Evolutionary conservation across 2,113 vertebrate genomes (phyloP).

Genomic region (Tiliqua scincoides): DNA sequence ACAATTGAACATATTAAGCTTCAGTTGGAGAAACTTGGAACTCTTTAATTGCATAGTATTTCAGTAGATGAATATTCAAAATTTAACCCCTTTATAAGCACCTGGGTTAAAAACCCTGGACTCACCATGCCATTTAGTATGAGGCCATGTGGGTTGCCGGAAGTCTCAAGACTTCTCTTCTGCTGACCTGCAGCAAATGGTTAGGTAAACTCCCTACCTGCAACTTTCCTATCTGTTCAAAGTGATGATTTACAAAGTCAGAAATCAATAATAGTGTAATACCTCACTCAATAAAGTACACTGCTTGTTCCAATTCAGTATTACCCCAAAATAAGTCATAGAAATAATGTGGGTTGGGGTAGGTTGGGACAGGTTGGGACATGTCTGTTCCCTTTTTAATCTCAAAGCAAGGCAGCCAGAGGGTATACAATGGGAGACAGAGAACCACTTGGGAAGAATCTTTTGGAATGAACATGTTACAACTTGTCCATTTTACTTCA

Average conservation of each 20-base stretch:
- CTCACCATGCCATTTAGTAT: background rate
- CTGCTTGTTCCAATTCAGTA: no score
- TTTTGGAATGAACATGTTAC: no score
- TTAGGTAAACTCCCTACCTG: fast-evolving
- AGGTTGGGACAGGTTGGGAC: no score
- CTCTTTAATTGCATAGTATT: background rate
- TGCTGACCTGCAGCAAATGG: background rate
- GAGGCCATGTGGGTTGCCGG: background rate
- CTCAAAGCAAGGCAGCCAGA: no score
- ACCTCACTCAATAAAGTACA: no score
- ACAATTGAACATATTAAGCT: background rate
- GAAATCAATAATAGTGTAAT: no score
- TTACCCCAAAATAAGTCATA: no score
- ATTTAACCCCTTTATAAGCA: background rate
- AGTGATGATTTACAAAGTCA: background rate
- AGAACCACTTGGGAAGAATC: no score
- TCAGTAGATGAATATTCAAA: background rate
- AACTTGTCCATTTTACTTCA: no score
- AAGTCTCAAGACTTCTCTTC: background rate
- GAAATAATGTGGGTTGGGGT: no score
- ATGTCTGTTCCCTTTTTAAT: no score
- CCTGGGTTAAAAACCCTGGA: background rate
- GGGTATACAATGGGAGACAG: no score
- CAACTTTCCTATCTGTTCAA: background rate
- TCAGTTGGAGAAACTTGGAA: background rate